Evolutionary conservation across 2,888 invertebrate genomes (phyloP), one percentile per base, ranked within the genome.

Genomic region (Lacanobia wlatinum): DNA sequence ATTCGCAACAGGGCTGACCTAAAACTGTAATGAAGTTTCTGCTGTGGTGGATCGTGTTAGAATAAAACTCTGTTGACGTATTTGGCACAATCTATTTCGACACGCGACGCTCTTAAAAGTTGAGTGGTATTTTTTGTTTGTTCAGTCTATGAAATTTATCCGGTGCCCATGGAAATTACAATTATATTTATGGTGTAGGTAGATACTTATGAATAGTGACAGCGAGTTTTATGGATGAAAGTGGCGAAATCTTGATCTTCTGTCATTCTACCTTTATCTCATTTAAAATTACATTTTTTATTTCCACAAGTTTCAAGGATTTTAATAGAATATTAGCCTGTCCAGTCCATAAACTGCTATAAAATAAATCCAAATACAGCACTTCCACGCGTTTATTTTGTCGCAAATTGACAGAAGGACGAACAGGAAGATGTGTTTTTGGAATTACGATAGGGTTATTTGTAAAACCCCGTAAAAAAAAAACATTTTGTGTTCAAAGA

Each of bases 21-120:
- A 63, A 78, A 75, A 72, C 38, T 14, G 23, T 70, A 64, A 67
- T 78, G 55, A 68, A 75, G 48, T 75, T 70, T 63, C 50, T 60
- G 56, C 10, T 64, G n/a, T n/a, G 23, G 46, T 53, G 43, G 56
- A 56, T 70, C 21, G n/a, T 71, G 63, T 53, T 67, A 53, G 52
- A 67, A 63, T 55, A 64, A 76, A 58, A 61, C 52, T 64, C 12
- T 72, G n/a, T 56, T 72, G 72, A 68, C 71, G 48, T 65, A 75
- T 79, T 79, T 71, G 62, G 70, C 28, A 66, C 66, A 75, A 59
- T 67, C 21, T 65, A 58, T 55, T 62, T 61, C 48, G 56, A 40
- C 46, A 64, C 21, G 52, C 14, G 18, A 12, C 1, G 12, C 14
- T 70, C n/a, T 23, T 59, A 63, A 63, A 69, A 63, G 53, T 70